A percentile compares a stretch with the other conserved stretches of the same genome.
phyloP scores from a whole-genome alignment of 2,888 invertebrate species.

The Leucophenga montana region DNA sequence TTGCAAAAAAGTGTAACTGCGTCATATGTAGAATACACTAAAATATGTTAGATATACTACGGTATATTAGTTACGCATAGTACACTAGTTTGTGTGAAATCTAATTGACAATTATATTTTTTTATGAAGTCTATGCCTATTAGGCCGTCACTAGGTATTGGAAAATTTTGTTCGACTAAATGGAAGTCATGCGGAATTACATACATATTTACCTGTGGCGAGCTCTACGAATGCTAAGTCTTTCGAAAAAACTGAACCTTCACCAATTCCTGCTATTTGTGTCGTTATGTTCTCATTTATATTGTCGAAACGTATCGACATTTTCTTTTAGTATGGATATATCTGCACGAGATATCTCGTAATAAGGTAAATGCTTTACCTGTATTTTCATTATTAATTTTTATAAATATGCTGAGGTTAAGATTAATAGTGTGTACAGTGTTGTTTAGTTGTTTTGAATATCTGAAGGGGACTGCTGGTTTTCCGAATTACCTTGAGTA shows the following conservation, averaged over 20 bases:
- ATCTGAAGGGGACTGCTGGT: conserved; percentile 10
- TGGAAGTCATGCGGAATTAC: not conserved
- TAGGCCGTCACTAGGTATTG: conserved; percentile 7
- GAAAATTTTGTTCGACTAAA: conserved; percentile 18
- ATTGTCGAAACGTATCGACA: not conserved
- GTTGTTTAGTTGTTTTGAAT: not conserved
- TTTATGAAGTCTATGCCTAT: conserved; percentile 24
- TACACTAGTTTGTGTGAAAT: conserved; percentile 9
- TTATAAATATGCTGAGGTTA: conserved; percentile 14
- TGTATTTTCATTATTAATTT: no score
- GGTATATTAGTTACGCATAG: no score
- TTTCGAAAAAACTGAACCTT: conserved; percentile 27
- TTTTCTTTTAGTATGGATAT: conserved; percentile 19
- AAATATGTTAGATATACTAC: no score
- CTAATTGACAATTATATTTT: conserved; percentile 28
- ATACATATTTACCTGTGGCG: not conserved
- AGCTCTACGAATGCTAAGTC: conserved; percentile 22
- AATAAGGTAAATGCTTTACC: no score
- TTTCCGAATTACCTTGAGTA: conserved; percentile 20
- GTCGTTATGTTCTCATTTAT: not conserved
- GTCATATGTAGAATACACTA: no score
- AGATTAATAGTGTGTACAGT: conserved; percentile 12
- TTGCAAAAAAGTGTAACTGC: no score
- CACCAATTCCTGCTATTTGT: conserved; percentile 23
- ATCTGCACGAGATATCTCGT: conserved; percentile 16